Evolutionary conservation across 2,113 vertebrate genomes (phyloP).

Genomic region (Felis chaus): DNA sequence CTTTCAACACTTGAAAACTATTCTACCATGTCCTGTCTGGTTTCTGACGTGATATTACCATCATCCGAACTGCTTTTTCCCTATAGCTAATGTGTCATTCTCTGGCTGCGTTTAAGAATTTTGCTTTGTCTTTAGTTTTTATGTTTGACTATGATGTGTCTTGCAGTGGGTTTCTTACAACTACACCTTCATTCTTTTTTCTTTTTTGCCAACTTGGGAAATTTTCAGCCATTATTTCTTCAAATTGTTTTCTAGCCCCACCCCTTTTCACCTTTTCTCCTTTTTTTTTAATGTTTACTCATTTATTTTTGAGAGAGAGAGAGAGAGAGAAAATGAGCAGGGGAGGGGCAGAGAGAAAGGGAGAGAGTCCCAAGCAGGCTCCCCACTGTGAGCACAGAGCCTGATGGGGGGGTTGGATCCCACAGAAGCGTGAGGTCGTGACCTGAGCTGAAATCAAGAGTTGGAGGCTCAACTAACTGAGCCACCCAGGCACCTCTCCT

Average conservation of each 20-base stretch:
- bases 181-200: neutral
- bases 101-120: neutral
- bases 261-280: neutral
- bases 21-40: neutral
- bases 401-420: no score
- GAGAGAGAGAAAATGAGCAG: no score
- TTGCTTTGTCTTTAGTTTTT: neutral
- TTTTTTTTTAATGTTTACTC: no score
- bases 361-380: no score
- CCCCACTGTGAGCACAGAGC: no score
- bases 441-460: no score
- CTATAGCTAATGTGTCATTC: neutral
- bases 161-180: neutral
- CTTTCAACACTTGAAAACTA: neutral
- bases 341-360: no score
- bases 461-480: no score
- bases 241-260: neutral
- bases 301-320: no score
- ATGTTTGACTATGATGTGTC: neutral
- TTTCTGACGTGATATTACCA: neutral
- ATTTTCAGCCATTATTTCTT: neutral
- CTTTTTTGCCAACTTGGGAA: neutral
- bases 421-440: no score
- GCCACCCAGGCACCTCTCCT: no score
- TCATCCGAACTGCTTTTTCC: neutral